Base-by-base conservation (phyloP, 2,888 invertebrate genomes). In the Hypsopygia costalis region DNA sequence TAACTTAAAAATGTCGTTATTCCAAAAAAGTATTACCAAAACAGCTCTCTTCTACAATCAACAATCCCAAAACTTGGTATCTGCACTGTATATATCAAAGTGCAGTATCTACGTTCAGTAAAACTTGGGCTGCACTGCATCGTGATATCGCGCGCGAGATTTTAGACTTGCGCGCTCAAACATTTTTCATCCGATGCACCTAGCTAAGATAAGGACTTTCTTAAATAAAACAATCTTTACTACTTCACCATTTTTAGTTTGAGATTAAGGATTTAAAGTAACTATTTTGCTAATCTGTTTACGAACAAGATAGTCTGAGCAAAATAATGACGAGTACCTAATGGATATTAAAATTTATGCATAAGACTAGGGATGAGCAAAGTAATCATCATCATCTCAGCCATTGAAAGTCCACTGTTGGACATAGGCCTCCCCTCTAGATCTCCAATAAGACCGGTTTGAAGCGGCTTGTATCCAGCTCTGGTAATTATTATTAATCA, bases 81-180 rank as follows among this genome's bases (percentile, higher is more conserved):
- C 69, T 58, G 46, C 33, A 32, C 48, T 41, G 65, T 58, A 62
- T 69, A 65, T 67, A 71, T 72, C 70, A 66, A 16, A 16, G 6
- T 25, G 25, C 25, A 25, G 8, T 8, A 25, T 25, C 25, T 25
- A 25, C 6, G 25, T n/a, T 3, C 25, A 25, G 25, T 25, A 25
- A 25, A 25, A 25, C 3, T 16, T 16, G 16, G 16, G 16, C 16
- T 16, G 16, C 16, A 16, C 16, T 16, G 47, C 21, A 38, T 29
- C n/a, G 8, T 5, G 25, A 36, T 43, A 44, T 47, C 44, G 25
- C 9, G 12, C 20, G 36, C 11, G 25, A 6, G 25, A 25, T 25
- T n/a, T 27, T 9, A 4, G 30, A n/a, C 7, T 22, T 21, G 11
- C 6, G 36, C 30, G 30, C 34, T 7, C 21, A 25, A 6, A 30